Base-by-base conservation (phyloP, 1,140 invertebrate species). In the Adoxophyes honmai region DNA sequence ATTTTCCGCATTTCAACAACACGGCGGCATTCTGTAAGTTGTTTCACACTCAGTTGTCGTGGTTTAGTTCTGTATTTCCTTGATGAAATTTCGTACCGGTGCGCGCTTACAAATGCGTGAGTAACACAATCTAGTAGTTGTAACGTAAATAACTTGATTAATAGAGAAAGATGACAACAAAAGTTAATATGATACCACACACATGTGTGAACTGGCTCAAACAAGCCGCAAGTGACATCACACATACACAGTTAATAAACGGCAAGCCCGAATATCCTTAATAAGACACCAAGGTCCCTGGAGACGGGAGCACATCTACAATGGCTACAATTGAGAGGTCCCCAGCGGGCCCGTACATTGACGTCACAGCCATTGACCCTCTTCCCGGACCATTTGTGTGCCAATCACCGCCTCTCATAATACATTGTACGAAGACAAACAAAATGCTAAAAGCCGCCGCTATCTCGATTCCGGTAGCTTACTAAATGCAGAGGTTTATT, bases 321-420 rank as follows among this genome's bases (percentile, higher is more conserved):
- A 51, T 42, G 39, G 54, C 35, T 56, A 64, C 42, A 48, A 48
- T 48, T 48, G 42, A 48, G 42, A 48, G 42, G 42, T 48, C 42
- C 42, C 42, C 42, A 48, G 21, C 42, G 21, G 6, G 2, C 21
- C 21, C 21, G 21, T 28, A 18, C 21, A 69, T 57, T 57, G 55
- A 70, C 61, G 66, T 62, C 60, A 65, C 63, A 75, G 64, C 63
- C 61, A 69, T 71, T 76, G 68, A 71, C 68, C 70, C 70, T 65
- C 62, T 66, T 57, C 63, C 62, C 62, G 56, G 60, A 38, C 52
- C 59, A 52, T 59, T 66, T 38, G 48, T 52, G 48, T 56, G 37
- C 52, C 60, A 63, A 62, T 68, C 58, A 59, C 56, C 34, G 61
- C 56, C 52, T 62, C 42, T 48, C 16, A 6, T 48, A 48, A 33